Evolutionary conservation across 2,797 vertebrate genomes (phyloP), one percentile per base, ranked within the genome.

Genomic region (Hydrocynus forskahlii): DNA sequence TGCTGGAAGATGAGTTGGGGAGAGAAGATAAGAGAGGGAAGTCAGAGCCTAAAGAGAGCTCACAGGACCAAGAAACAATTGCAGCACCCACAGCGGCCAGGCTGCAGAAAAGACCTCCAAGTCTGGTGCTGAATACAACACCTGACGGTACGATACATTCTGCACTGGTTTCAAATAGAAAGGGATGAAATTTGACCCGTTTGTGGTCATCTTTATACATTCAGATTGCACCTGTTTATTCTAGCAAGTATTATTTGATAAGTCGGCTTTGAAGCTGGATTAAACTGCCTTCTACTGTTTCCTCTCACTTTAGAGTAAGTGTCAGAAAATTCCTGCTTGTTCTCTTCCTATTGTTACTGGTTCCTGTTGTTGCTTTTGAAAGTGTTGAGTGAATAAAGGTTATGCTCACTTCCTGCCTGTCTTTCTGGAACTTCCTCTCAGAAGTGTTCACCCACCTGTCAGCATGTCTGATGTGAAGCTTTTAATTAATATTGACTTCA

Each of bases 1-100:
- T 98, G 43, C 87, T 98, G 87, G 93, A 94, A 63, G 97, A 97
- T 86, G 96, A 95, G 7, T 94, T 95, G 45, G 94, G 95, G 87
- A 96, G 96, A 86, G 92, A 91, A 13, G 95, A 96, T 84, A 92
- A 88, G 45, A 89, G 76, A n/a, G 85, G 90, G 77, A 89, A 84
- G 81, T 91, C 89, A 48, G 85, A 92, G 12, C 1, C 48, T 9
- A 75, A 83, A 89, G 78, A 86, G 40, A 76, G 63, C 60, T 50
- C n/a, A 5, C 68, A 29, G 23, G 83, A 88, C 0, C 48, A 69
- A 59, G 82, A 38, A 64, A 52, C 48, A 52, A 52, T 4, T 16
- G 13, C 48, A 52, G 66, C 50, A 43, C 79, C 84, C 5, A 52
- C 89, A 83, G 75, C 82, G 4, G 60, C 54, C 40, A 10, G 88